Conservation (phyloP, 2,888 invertebrate genomes). For the Tachina grossa region DNA sequence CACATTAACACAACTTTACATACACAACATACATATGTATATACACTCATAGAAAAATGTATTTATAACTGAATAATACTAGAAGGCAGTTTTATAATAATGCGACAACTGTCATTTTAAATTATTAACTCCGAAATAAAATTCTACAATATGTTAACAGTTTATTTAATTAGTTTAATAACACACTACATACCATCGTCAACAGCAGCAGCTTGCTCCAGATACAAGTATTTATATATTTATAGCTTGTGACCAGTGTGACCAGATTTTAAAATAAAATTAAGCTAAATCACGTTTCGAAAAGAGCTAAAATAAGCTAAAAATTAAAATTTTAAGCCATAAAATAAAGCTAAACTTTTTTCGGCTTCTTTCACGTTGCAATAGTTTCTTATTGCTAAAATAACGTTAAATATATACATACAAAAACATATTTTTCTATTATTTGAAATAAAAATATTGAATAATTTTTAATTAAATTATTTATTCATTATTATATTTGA, state of each 20-base stretch:
- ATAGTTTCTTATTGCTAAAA: too few relatives aligned
- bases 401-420: too few relatives aligned
- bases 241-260: slow-evolving; percentile 3
- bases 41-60: background rate
- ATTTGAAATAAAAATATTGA: too few relatives aligned
- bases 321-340: too few relatives aligned
- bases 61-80: slow-evolving; percentile 6
- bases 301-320: too few relatives aligned
- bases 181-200: slow-evolving; percentile 32
- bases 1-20: background rate
- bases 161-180: slow-evolving; percentile 71
- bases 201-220: slow-evolving; percentile 17
- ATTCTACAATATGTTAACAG: slow-evolving; percentile 69
- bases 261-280: too few relatives aligned
- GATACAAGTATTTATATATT: slow-evolving; percentile 3
- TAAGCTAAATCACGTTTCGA: too few relatives aligned
- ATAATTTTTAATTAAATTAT: too few relatives aligned
- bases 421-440: too few relatives aligned
- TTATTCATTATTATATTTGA: too few relatives aligned
- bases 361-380: too few relatives aligned
- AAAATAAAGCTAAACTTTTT: too few relatives aligned
- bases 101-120: slow-evolving; percentile 70
- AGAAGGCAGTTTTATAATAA: slow-evolving; percentile 59
- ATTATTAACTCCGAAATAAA: slow-evolving; percentile 67
- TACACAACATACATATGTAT: background rate